Evolutionary conservation across 2,113 vertebrate species (phyloP).

Genomic region (Neogale vison): DNA sequence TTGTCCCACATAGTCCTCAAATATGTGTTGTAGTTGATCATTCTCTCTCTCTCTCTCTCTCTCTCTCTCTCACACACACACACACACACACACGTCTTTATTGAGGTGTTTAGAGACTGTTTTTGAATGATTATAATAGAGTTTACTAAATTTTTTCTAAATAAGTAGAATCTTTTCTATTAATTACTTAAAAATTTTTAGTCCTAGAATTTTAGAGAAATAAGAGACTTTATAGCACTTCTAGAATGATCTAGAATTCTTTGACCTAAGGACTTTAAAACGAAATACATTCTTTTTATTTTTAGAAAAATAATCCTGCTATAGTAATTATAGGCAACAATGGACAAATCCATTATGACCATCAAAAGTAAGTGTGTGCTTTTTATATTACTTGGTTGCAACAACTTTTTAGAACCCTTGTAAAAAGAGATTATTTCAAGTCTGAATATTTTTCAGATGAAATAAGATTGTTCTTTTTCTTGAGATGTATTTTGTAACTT

Average conservation of each 20-base stretch:
- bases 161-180: background rate
- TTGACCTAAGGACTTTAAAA: constrained; percentile 27
- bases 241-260: background rate
- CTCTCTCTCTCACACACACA: background rate
- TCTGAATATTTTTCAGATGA: background rate
- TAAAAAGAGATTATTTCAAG: constrained; percentile 44
- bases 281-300: constrained; percentile 53
- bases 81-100: background rate
- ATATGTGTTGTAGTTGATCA: background rate
- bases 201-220: background rate
- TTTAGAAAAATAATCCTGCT: constrained; percentile 97
- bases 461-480: background rate
- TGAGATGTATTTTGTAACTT: background rate
- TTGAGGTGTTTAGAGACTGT: background rate
- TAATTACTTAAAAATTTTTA: background rate
- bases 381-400: constrained; percentile 42
- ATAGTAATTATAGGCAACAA: constrained; percentile 95
- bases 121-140: background rate
- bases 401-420: constrained; percentile 5
- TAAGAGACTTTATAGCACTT: background rate
- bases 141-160: background rate
- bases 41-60: background rate
- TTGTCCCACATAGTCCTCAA: background rate
- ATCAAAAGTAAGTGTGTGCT: constrained; percentile 94
- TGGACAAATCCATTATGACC: constrained; percentile 94